A percentile compares a stretch with the other conserved stretches of the same genome.
Evolutionary conservation across 2,888 invertebrate species (phyloP).

Genomic region (Siphlonurus alternatus): DNA sequence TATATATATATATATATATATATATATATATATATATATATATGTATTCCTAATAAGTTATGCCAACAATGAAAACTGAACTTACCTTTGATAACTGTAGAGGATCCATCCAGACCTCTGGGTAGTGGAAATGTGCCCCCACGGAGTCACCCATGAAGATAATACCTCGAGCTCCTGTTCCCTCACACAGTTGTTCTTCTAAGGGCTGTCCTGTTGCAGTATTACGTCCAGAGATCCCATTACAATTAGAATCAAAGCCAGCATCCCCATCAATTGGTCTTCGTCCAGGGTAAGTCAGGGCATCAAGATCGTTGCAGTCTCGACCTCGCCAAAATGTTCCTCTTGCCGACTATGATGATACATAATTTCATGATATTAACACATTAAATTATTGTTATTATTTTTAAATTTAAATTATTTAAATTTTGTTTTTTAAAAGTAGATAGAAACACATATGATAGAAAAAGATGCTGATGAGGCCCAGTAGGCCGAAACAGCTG

Average conservation of each 20-base stretch:
- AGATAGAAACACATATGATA: no score
- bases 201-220: constrained; percentile 16
- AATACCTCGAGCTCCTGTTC: constrained; percentile 18
- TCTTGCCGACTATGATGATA: constrained; percentile 15
- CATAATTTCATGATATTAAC: neutral
- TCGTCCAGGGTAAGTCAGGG: constrained; percentile 20
- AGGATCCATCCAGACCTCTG: constrained; percentile 28
- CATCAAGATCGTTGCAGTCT: constrained; percentile 20
- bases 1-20: no score
- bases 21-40: no score
- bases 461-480: no score
- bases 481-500: no score
- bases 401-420: neutral
- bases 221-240: constrained; percentile 21
- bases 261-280: constrained; percentile 16
- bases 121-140: constrained; percentile 33
- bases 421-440: neutral
- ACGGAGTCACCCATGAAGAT: constrained; percentile 28
- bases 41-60: no score
- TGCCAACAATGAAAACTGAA: no score
- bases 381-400: neutral
- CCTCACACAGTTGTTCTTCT: constrained; percentile 19
- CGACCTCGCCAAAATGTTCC: constrained; percentile 23
- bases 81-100: constrained; percentile 21
- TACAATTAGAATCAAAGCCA: constrained; percentile 20